Evolutionary conservation across 2,888 invertebrate genomes (phyloP), one percentile per base, ranked within the genome.

Genomic region (Tetragonula carbonaria): DNA sequence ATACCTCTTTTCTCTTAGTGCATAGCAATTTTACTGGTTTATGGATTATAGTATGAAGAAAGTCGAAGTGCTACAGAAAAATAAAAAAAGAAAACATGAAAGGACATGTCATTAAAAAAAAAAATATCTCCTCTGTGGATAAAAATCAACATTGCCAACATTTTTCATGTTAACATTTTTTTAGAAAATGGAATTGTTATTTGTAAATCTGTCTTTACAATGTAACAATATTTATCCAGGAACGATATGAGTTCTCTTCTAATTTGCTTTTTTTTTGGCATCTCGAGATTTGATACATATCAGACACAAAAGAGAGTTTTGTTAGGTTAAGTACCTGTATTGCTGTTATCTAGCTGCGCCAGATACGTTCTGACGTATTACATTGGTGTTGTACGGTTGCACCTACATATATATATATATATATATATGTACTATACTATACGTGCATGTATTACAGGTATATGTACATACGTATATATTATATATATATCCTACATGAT

Each of bases 311-410:
- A 38, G 14, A 83, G 28, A 65, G 16, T 68, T 57, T 59, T 62
- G 70, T 33, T 57, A 84, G 57, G 79, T 74, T 78, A 85, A 84
- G 63, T 84, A 84, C 82, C 84, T 82, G 76, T 21, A 65, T 57
- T 8, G 50, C 55, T 55, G 84, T 77, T 73, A 70, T 68, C 78
- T 68, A 62, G 55, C 33, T 21, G 23, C 23, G 51, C 18, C 18
- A 28, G 53, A 81, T 55, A 55, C 23, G 23, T 51, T n/a, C 14
- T n/a, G 68, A 50, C 63, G 13, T 45, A 51, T 45, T 74, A 1
- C 50, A 33, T 18, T 50, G 23, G 2, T 62, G 45, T 45, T 28
- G 23, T 2, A 33, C 33, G 45, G 28, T 51, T 71, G n/a, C 55
- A 77, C 33, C 23, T 55, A 18, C 11, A 63, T 55, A 18, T 6